phyloP scores from a whole-genome alignment of 2,113 vertebrate species.

The Melanerpes formicivorus region DNA sequence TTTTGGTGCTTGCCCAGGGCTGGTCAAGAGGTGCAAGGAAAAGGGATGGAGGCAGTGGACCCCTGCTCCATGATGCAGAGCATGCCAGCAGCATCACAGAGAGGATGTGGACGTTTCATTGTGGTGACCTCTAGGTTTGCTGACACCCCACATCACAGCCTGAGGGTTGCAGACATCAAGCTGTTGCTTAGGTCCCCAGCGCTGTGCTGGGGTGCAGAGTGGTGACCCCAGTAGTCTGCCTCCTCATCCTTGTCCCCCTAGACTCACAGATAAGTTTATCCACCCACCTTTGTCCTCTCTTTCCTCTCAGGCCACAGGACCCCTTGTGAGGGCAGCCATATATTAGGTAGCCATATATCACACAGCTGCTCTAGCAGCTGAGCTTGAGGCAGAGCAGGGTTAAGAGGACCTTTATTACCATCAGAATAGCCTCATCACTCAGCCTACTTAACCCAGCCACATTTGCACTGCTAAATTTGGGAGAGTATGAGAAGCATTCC shows the following conservation, averaged over 20 bases:
- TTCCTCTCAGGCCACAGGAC: neutral
- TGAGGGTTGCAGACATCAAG: neutral
- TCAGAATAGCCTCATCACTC: constrained; percentile 5
- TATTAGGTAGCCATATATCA: neutral
- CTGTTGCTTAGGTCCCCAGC: neutral
- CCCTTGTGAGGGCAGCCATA: no score
- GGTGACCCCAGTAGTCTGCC: neutral
- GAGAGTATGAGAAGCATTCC: constrained; percentile 53
- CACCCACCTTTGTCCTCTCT: neutral
- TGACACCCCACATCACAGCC: neutral
- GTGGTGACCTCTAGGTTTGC: neutral
- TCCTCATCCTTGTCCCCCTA: neutral
- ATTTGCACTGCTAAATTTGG: constrained; percentile 43
- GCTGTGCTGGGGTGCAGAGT: neutral
- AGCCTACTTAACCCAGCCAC: constrained; percentile 12
- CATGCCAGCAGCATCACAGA: neutral
- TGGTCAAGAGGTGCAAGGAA: neutral
- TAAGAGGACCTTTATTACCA: neutral
- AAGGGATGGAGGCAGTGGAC: neutral
- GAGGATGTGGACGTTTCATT: neutral
- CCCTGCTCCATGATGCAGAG: neutral
- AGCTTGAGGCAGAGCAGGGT: neutral
- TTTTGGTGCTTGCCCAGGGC: neutral
- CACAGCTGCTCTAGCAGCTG: neutral
- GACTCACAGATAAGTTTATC: neutral